Evolutionary conservation across 2,113 vertebrate genomes (phyloP).

Genomic region (Micromys minutus): DNA sequence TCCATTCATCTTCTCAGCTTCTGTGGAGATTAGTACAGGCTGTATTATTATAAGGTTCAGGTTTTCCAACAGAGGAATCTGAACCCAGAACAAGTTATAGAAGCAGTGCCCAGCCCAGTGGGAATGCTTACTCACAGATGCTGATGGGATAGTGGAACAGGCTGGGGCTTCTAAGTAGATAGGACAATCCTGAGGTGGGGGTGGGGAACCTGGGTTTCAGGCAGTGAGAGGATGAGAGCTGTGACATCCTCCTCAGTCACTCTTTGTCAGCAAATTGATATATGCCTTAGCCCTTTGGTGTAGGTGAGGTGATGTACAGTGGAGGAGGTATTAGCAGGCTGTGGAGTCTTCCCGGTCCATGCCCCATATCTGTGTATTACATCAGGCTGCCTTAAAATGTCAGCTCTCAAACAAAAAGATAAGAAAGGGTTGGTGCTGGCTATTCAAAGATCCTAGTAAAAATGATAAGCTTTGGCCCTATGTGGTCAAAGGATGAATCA

Average conservation of each 20-base stretch:
- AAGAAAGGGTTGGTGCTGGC: not conserved
- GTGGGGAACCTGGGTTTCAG: constrained; percentile 1
- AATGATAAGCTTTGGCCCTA: not conserved
- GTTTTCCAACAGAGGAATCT: constrained; percentile 61
- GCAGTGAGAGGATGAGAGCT: constrained; percentile 14
- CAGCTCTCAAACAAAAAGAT: not conserved
- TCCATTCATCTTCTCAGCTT: constrained; percentile 60
- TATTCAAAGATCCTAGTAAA: not conserved
- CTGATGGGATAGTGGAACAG: not conserved
- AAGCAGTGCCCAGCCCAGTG: not conserved
- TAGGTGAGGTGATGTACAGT: not conserved
- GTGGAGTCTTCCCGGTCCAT: not conserved
- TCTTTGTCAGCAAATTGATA: not conserved
- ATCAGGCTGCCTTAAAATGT: not conserved
- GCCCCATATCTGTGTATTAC: not conserved
- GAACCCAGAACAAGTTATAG: constrained; percentile 42
- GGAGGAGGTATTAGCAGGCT: not conserved
- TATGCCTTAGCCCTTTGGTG: not conserved
- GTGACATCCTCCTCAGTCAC: not conserved
- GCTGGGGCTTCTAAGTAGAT: not conserved
- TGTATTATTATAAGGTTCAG: not conserved
- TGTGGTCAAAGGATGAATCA: not conserved
- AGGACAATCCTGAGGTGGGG: not conserved
- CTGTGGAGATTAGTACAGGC: constrained; percentile 52
- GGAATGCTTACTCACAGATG: constrained; percentile 32